phyloP scores from a whole-genome alignment of 1,140 invertebrate genomes.

The Conopomorpha cramerella region DNA sequence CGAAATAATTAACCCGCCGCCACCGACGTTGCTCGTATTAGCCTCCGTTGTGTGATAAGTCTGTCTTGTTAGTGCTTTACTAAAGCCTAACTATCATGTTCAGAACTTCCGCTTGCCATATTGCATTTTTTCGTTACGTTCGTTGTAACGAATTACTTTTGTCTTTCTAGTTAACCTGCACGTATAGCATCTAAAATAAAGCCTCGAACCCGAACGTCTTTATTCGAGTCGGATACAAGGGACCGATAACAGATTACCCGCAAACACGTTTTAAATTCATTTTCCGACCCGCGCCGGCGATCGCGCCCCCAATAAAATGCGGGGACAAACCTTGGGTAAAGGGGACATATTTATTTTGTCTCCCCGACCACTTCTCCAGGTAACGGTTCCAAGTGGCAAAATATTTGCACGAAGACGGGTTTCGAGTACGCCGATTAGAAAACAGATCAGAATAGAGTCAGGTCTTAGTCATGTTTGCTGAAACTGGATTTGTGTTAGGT shows the following conservation, averaged over 20 bases:
- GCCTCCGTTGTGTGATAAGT: slow-evolving; percentile 18
- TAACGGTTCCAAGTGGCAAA: slow-evolving; percentile 52
- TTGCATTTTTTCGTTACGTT: too few species aligned
- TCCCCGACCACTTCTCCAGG: slow-evolving; percentile 36
- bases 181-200: not conserved
- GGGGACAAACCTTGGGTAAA: slow-evolving; percentile 37
- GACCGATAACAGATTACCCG: slow-evolving; percentile 61
- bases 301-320: slow-evolving; percentile 58
- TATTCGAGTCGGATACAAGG: slow-evolving; percentile 53
- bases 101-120: not conserved
- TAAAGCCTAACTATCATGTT: not conserved
- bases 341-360: slow-evolving; percentile 59
- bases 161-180: not conserved
- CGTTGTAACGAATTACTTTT: not conserved
- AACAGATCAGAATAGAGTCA: too few species aligned
- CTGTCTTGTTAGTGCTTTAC: too few species aligned
- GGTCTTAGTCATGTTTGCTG: too few species aligned
- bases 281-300: slow-evolving; percentile 52
- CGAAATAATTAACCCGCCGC: slow-evolving; percentile 58
- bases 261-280: slow-evolving; percentile 62
- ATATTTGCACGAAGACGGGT: slow-evolving; percentile 48
- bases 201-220: slow-evolving; percentile 37
- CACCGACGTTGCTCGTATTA: slow-evolving; percentile 43
- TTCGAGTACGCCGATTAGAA: slow-evolving; percentile 38
- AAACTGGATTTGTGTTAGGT: too few species aligned